Evolutionary conservation across 2,113 vertebrate species (phyloP).

Genomic region (Galbula dea): DNA sequence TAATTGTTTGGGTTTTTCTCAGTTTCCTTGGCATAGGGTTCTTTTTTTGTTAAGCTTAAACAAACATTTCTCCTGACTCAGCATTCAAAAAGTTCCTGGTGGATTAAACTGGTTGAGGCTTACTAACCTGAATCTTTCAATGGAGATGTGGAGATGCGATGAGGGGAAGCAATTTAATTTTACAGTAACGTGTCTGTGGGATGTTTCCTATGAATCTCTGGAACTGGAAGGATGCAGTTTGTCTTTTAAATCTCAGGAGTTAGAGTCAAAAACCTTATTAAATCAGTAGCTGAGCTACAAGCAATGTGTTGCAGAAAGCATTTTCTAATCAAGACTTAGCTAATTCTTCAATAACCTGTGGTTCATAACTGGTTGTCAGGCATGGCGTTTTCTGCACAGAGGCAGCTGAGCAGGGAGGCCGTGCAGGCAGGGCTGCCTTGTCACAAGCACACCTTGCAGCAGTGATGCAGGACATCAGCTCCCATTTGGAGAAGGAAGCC

Average conservation of each 20-base stretch:
- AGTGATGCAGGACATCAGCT: neutral
- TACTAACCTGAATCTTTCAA: neutral
- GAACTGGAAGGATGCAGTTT: neutral
- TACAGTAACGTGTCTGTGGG: neutral
- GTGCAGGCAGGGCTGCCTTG: neutral
- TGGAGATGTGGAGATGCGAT: rapidly evolving
- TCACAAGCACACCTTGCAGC: neutral
- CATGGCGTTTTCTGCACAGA: neutral
- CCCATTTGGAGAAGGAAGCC: neutral
- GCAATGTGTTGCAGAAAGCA: neutral
- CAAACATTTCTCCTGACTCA: conserved; percentile 9
- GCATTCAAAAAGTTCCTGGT: neutral
- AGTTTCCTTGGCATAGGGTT: conserved; percentile 6
- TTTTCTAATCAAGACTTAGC: neutral
- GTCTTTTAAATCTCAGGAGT: neutral
- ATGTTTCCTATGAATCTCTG: neutral
- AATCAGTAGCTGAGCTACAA: neutral
- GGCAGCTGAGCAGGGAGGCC: neutral
- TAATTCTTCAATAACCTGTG: neutral
- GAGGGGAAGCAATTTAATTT: neutral
- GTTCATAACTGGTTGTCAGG: neutral
- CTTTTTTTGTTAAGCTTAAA: neutral
- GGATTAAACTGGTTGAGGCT: neutral
- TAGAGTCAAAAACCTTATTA: neutral
- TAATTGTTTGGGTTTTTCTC: conserved; percentile 51